Evolutionary conservation across 2,888 invertebrate genomes (phyloP), one percentile per base, ranked within the genome.

Genomic region (Chrysolina americana): DNA sequence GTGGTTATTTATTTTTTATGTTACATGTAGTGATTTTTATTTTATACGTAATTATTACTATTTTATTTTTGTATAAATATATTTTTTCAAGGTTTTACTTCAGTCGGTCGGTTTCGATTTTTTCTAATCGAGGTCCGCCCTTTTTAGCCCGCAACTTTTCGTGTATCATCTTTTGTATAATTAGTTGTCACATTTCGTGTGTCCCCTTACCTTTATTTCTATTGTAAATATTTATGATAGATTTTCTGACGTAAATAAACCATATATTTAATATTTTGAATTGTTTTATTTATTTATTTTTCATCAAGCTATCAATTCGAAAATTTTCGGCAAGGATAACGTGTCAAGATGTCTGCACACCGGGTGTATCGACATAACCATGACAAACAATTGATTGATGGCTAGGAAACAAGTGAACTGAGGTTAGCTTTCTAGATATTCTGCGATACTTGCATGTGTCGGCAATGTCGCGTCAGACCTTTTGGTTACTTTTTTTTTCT

Each of bases 191-290:
- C 63, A 65, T 69, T 70, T 75, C 74, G 74, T 73, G 72, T 72
- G 76, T 44, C 36, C 53, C 48, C 75, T 76, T 66, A 65, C 65
- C 62, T 74, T 79, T 76, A 59, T 59, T 59, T 77, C 53, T 53
- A 68, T 79, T 81, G 81, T 81, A 81, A 78, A 80, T 80, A 80
- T 77, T 73, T 76, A 80, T 79, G 77, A 77, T 79, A 80, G 76
- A 73, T 70, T 76, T 76, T 76, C 74, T 76, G 77, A 79, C 77
- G 78, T 80, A 76, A 80, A 81, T 81, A 81, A 81, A 81, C 78
- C 80, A 73, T 81, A 81, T 80, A 81, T 78, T 76, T 75, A 75
- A 72, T 78, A 75, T 68, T 76, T 65, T 68, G 23, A 41, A 15
- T 66, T 50, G 64, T 64, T 74, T 73, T 53, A 44, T 41, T 66